Conservation (phyloP, 2,113 vertebrate genomes). For the rat (Rattus norvegicus) region DNA sequence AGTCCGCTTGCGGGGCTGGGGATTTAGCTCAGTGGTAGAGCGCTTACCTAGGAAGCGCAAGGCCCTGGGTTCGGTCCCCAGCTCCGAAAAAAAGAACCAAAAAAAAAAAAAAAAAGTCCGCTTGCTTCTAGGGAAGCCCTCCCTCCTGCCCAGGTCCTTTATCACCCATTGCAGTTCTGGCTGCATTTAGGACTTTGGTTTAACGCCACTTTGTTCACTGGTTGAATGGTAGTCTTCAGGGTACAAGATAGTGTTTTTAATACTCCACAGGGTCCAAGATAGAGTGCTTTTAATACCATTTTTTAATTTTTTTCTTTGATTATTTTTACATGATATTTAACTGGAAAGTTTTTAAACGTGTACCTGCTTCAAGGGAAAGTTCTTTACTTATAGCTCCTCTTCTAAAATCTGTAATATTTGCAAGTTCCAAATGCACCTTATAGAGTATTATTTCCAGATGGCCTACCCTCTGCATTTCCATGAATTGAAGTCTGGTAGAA, state of each 20-base stretch:
- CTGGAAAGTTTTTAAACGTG: slow-evolving; percentile 15
- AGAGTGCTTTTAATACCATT: background rate
- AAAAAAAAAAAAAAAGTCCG: too few relatives aligned
- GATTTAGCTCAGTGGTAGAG: too few relatives aligned
- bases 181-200: slow-evolving; percentile 17
- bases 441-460: background rate
- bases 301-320: background rate
- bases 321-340: background rate
- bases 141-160: background rate
- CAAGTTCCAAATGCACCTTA: background rate
- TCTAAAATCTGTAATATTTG: slow-evolving; percentile 39
- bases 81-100: too few relatives aligned
- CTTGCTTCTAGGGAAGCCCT: background rate
- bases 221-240: slow-evolving; percentile 32
- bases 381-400: slow-evolving; percentile 42
- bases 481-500: slow-evolving; percentile 57
- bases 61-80: too few relatives aligned
- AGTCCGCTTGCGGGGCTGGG: background rate
- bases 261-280: slow-evolving; percentile 16
- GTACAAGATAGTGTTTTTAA: too few relatives aligned
- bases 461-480: background rate
- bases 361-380: slow-evolving; percentile 14
- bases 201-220: slow-evolving; percentile 50
- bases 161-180: background rate
- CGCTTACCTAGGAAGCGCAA: too few relatives aligned